These are phyloP conservation scores for Acanthurus tractus DNA, from an alignment of 2,797 vertebrate genomes.

Conservation along the genomic window DNA sequence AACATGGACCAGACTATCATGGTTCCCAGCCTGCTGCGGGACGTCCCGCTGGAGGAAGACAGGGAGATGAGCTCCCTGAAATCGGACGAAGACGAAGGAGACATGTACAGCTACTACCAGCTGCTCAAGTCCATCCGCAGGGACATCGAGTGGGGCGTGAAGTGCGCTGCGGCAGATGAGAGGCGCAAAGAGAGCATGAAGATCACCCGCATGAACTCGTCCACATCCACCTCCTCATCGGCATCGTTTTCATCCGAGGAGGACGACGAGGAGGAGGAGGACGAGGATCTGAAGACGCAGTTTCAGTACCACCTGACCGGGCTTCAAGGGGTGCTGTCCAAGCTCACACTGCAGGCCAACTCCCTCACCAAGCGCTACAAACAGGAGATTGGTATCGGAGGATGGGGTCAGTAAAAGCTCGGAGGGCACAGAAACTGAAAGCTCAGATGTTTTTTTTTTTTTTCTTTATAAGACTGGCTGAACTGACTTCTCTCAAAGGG, in stretches of 20 bases:
- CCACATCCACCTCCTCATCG: slow-evolving; percentile 58
- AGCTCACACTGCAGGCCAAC: slow-evolving; percentile 95
- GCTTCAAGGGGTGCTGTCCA: slow-evolving; percentile 93
- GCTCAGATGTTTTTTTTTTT: background rate
- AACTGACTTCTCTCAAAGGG: slow-evolving; percentile 36
- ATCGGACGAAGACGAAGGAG: slow-evolving; percentile 83
- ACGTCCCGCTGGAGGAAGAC: slow-evolving; percentile 93
- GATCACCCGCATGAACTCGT: slow-evolving; percentile 80
- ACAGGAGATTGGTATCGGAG: slow-evolving; percentile 93
- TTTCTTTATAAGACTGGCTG: slow-evolving; percentile 26
- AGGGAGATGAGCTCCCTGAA: slow-evolving; percentile 77
- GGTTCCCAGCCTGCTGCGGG: slow-evolving; percentile 95
- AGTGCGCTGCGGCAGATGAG: slow-evolving; percentile 84
- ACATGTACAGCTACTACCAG: slow-evolving; percentile 97
- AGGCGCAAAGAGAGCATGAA: slow-evolving; percentile 84
- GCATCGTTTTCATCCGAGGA: slow-evolving; percentile 72
- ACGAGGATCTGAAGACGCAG: slow-evolving; percentile 92
- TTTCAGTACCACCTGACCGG: slow-evolving; percentile 96
- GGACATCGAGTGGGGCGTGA: slow-evolving; percentile 96
- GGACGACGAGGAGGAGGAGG: slow-evolving; percentile 84
- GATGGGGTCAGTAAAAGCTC: slow-evolving; percentile 89
- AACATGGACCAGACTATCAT: slow-evolving; percentile 99
- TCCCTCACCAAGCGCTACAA: slow-evolving; percentile 96
- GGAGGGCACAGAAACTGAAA: background rate
- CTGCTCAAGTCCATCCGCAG: slow-evolving; percentile 96